Base-by-base conservation (phyloP, 2,113 vertebrate species). In the Phoenicopterus ruber region DNA sequence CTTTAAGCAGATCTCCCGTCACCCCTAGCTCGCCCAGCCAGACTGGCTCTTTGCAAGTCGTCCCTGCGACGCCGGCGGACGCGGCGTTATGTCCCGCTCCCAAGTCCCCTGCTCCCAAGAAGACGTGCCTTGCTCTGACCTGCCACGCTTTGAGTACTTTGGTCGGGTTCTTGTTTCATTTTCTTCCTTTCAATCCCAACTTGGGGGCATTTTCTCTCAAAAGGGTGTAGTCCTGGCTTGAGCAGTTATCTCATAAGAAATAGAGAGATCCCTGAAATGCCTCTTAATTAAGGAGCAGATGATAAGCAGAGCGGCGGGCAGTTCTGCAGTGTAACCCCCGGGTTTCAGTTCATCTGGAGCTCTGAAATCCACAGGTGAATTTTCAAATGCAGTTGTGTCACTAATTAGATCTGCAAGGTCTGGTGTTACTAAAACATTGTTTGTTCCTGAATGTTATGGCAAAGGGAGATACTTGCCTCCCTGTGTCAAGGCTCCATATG, bases 381-480 rank as follows among this genome's bases (percentile, higher is more conserved):
- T 85, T 65, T 82, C 67, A 54, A 2, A 42, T 38, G 76, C 71
- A 6, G 11, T 72, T 36, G 42, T 76, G 54, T 82, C 25, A 2
- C 55, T 85, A 62, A 80, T 80, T 26, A 49, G 71, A 62, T 89
- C 71, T 55, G 6, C 89, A 87, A 71, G 93, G 59, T 82, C 93
- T 94, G 76, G 26, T 85, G 79, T 80, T 55, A 50, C 76, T 76
- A 59, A 82, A 92, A 54, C n/a, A 19, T 32, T 52, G 54, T 76
- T 85, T 91, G 89, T 87, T 94, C 86, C 88, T 85, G 59, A 34
- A 29, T 52, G 62, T 88, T 93, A 26, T 20, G 62, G 95, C 93
- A 88, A 50, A 69, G 82, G 89, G 85, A 69, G 81, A 80, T 65
- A 61, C 71, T 72, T 80, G 62, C 67, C 84, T 80, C 46, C 88